Evolutionary conservation across 2,113 vertebrate species (phyloP), one percentile per base, ranked within the genome.

Genomic region (Arenaria interpres): DNA sequence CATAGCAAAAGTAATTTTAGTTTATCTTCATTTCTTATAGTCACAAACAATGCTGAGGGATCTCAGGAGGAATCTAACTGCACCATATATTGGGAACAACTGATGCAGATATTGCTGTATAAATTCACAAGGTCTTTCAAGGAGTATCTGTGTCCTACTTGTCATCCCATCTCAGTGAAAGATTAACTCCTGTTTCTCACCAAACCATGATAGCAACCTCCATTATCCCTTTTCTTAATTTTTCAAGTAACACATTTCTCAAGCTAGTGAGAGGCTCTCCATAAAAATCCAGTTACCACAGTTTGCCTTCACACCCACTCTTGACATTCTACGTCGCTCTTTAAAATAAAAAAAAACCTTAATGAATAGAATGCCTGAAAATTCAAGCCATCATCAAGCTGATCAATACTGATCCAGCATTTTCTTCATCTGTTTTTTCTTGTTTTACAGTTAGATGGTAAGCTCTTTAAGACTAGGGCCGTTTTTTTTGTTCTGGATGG

Each of bases 281-380:
- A 63, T 32, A 94, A 85, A 95, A 95, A 81, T 81, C 74, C 86
- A 95, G 77, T 85, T 73, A 95, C 84, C 77, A 89, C 79, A 91
- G 64, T 96, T 94, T 92, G 86, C 84, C 77, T 95, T 96, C 84
- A 92, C 80, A 91, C 87, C 84, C 73, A 90, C 81, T 94, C 93
- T 24, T 94, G 84, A 94, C 86, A 82, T 94, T 89, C 76, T 92
- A 87, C 5, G 5, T 60, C 0, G 0, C 25, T 96, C 80, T 87
- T 93, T 56, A 81, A 94, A 84, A 89, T 28, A 24, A 90, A 54
- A 18, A 94, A 7, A 2, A 39, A 35, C 6, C 32, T 74, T 93
- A 90, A 93, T 64, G 32, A 90, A 88, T 56, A 85, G 45, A 84
- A n/a, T 83, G 51, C 50, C 84, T 90, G 60, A 81, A 91, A 92